phyloP scores from a whole-genome alignment of 2,113 vertebrate species.

The Macaca mulatta region DNA sequence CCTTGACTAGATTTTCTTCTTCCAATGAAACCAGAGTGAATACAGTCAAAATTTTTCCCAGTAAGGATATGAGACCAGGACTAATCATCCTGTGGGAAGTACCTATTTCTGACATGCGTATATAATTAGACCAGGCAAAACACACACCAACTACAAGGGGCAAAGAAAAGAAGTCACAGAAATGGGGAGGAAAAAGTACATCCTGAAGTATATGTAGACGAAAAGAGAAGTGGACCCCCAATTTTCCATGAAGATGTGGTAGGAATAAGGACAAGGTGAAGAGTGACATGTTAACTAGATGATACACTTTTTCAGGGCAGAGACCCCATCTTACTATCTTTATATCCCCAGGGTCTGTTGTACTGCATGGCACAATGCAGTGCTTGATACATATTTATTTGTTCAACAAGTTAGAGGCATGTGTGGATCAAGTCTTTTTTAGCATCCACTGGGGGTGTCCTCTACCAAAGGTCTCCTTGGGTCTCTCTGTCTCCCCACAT shows the following conservation, averaged over 20 bases:
- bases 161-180: not conserved
- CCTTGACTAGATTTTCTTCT: slow-evolving; percentile 17
- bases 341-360: not conserved
- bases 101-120: not conserved
- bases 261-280: not conserved
- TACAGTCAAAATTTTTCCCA: not conserved
- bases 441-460: not conserved
- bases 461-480: not conserved
- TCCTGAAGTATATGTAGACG: not conserved
- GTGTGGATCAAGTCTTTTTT: not conserved
- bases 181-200: not conserved
- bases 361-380: not conserved
- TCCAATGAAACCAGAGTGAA: not conserved
- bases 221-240: not conserved
- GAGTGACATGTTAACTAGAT: not conserved
- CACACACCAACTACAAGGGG: not conserved
- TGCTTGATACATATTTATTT: not conserved
- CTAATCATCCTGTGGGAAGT: not conserved
- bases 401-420: not conserved
- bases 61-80: not conserved
- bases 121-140: not conserved
- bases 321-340: not conserved
- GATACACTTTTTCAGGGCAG: not conserved
- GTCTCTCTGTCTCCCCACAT: not conserved
- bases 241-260: not conserved